Conservation (phyloP, 2,113 vertebrate species). For the Gallinago media region DNA sequence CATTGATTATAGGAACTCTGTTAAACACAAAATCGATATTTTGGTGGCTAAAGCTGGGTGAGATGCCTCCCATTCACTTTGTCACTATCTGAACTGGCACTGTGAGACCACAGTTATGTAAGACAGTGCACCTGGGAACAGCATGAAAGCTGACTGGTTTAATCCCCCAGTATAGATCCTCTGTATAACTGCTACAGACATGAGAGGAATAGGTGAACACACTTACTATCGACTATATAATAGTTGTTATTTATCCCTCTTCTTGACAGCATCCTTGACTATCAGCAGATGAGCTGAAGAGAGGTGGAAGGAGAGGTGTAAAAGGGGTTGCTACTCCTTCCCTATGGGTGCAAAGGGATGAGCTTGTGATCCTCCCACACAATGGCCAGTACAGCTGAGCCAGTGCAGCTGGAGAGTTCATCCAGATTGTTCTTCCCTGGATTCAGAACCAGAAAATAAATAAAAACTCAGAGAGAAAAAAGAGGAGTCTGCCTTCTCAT, state of each 20-base stretch:
- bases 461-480: too few species aligned
- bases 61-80: not conserved
- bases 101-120: not conserved
- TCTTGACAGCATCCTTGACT: not conserved
- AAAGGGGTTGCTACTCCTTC: not conserved
- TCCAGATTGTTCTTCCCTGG: not conserved
- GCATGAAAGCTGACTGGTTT: not conserved
- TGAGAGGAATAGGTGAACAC: not conserved
- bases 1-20: not conserved
- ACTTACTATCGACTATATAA: not conserved
- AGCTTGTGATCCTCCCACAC: not conserved
- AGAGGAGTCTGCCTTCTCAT: not conserved
- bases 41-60: not conserved
- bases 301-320: not conserved
- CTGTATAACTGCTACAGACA: not conserved
- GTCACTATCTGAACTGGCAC: not conserved
- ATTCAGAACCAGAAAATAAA: fast-evolving
- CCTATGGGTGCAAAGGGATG: not conserved
- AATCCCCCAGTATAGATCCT: not conserved
- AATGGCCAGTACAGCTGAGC: not conserved
- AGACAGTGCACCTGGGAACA: not conserved
- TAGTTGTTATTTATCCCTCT: not conserved
- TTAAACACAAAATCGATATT: not conserved
- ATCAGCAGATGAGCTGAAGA: not conserved
- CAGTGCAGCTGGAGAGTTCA: not conserved